Evolutionary conservation across 2,113 vertebrate species (phyloP), one percentile per base, ranked within the genome.

Genomic region (Silurus glanis): DNA sequence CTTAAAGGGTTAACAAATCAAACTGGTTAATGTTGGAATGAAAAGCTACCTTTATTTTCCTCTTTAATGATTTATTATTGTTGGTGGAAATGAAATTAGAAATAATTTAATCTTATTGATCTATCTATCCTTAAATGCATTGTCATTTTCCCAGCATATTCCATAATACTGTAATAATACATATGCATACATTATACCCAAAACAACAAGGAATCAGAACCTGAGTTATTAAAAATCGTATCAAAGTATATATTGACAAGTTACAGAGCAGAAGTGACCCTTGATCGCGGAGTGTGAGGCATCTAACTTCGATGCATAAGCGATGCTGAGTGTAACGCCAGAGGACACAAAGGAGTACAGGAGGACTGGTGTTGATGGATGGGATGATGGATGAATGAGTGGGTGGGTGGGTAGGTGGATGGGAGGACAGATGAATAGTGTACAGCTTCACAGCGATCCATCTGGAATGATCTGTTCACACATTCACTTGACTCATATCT

Each of bases 381-480:
- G 79, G 80, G 67, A 59, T 75, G 67, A 81, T 86, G 79, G 79
- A 80, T 86, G 67, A 82, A 80, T 74, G 85, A 61, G 74, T 86
- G 85, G 59, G 85, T 69, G 66, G 19, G 58, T 51, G 85, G 56
- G 85, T 86, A 86, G 85, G 79, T 82, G 80, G 71, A 58, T 51
- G 45, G 28, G 23, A 83, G 80, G 66, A 79, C 75, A 86, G 86
- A 83, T 86, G 75, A 79, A 74, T 79, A 83, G 80, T 66, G 66
- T 76, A 83, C 13, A 21, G 81, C 84, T 86, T 80, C 59, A 84
- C 58, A 84, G 79, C 80, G 56, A 89, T 83, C 83, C 74, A 88
- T 89, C 86, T 89, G 86, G 84, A 88, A 86, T 87, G 83, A 84
- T 85, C 86, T 88, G 84, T 86, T 86, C 89, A 86, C 86, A 86